Conservation (phyloP, 2,888 invertebrate species). For the Zaprionus bogoriensis region DNA sequence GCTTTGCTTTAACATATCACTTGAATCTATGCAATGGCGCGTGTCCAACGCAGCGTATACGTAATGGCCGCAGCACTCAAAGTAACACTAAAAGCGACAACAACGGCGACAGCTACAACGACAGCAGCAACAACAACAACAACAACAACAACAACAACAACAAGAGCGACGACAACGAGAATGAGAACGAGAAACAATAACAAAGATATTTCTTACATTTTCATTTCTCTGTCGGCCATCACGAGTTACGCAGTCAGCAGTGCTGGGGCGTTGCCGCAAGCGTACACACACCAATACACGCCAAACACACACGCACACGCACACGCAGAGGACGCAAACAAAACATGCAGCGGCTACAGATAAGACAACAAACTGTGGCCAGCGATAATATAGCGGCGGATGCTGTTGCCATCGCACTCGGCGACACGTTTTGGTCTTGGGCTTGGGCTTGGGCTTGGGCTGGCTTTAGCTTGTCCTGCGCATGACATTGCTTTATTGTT, state of each 20-base stretch:
- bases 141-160: conserved; percentile 19
- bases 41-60: conserved; percentile 77
- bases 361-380: conserved; percentile 73
- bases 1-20: conserved; percentile 79
- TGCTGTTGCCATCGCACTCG: conserved; percentile 63
- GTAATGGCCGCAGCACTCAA: conserved; percentile 67
- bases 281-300: conserved; percentile 26
- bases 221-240: conserved; percentile 48
- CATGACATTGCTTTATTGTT: conserved; percentile 58
- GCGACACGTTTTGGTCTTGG: conserved; percentile 73
- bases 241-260: conserved; percentile 40
- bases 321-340: conserved; percentile 32
- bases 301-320: conserved; percentile 20
- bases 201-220: conserved; percentile 67
- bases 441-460: conserved; percentile 39
- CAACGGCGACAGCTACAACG: conserved; percentile 31
- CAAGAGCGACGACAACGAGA: conserved; percentile 35
- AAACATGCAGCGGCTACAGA: conserved; percentile 61
- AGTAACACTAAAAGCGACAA: conserved; percentile 65
- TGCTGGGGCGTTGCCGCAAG: conserved; percentile 52
- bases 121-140: conserved; percentile 25
- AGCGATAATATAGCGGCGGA: conserved; percentile 67
- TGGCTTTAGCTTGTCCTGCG: conserved; percentile 51
- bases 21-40: conserved; percentile 80
- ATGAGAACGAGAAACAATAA: conserved; percentile 59